Evolutionary conservation across 2,888 invertebrate species (phyloP), one percentile per base, ranked within the genome.

Genomic region (Rhingia rostrata): DNA sequence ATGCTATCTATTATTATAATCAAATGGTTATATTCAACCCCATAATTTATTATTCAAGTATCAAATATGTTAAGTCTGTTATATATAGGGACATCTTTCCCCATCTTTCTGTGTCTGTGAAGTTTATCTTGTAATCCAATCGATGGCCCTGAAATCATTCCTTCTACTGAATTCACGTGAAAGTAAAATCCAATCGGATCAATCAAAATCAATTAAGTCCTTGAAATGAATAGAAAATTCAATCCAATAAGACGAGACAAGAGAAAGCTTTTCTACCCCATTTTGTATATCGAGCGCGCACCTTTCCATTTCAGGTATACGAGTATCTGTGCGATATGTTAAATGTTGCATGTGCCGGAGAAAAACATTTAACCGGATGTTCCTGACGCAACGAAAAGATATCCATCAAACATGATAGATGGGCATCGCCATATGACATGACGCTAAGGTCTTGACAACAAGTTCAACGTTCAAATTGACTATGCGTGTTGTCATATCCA

Each of bases 191-290:
- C 37, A 30, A 60, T 49, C 43, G 35, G 10, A 75, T 67, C 58
- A 66, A 75, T 75, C 66, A 58, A 60, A 66, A 67, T 75, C 66
- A 67, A 61, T 61, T 54, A 67, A 30, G 45, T 66, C 58, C 35
- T 54, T 53, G 7, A 6, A 10, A 35, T 51, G 32, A 51, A 14
- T 22, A 22, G n/a, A 32, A 49, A 60, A 33, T 30, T 22, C 49
- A 33, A 70, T 9, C 4, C 37, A 45, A 35, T 54, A 22, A 22
- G 2, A 2, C 22, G 1, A 22, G 22, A 22, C 22, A 22, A 22
- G 22, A 22, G 22, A 22, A 22, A 22, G 22, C 22, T 22, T 22
- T 22, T 22, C 2, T 22, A 22, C 22, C 22, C 22, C 22, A 22
- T 22, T 22, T 22, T 22, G 22, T 39, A 10, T 39, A 39, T 30